Evolutionary conservation across 2,797 vertebrate species (phyloP), one percentile per base, ranked within the genome.

Genomic region (Tolypeutes matacus): DNA sequence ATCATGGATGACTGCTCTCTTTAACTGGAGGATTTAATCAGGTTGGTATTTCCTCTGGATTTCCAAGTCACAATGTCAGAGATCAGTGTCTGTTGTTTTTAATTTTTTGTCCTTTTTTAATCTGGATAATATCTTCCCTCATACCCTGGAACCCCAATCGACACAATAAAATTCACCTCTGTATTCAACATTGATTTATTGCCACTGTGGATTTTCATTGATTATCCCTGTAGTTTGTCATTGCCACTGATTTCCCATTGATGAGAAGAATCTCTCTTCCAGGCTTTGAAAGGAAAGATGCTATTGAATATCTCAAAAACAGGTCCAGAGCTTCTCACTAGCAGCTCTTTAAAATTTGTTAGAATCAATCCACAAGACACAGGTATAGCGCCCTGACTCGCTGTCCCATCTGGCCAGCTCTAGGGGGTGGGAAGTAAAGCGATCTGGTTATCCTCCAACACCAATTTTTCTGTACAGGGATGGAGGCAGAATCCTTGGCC

Each of bases 11-110:
- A 27, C 36, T 3, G 39, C 0, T 56, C 20, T 49, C 95, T 93
- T 86, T 60, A 94, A 34, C 42, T 64, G 93, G 3, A 60, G 15
- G 3, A 64, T 62, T 85, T 94, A 75, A 36, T 46, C 65, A 15
- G 20, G 39, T 76, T 60, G n/a, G 27, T 56, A 23, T 64, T 34
- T 31, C 42, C 34, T 36, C 83, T 62, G 25, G 23, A 39, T 49
- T 69, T 60, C n/a, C 29, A 51, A 36, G 14, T 25, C 29, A 34
- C 49, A 12, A 36, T 53, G 49, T 58, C 21, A 13, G 14, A 76
- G 60, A 81, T n/a, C n/a, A 13, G 9, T 17, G 27, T 64, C 69
- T n/a, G 34, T 17, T 46, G 46, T 46, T 46, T 46, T 46, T n/a
- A 34, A 12, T 27, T n/a, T 21, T 11, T 3, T 46, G 20, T 76